These are phyloP conservation scores for Anisognathus igniventris DNA, from an alignment of 2,797 vertebrate species.

Conservation along the genomic window DNA sequence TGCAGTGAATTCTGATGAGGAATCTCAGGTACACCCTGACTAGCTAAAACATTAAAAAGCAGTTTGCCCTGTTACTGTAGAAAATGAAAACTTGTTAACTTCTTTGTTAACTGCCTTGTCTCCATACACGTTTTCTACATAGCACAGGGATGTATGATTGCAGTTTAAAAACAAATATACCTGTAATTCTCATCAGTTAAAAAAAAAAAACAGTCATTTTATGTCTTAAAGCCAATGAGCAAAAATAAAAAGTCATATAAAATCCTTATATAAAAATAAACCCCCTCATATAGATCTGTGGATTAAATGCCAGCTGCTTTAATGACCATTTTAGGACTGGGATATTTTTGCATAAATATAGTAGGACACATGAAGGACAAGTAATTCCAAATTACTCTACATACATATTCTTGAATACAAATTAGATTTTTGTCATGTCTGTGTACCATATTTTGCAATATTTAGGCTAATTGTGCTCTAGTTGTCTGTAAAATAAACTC, in stretches of 20 bases:
- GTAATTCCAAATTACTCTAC: not conserved
- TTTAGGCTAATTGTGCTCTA: not conserved
- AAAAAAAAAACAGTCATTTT: not conserved
- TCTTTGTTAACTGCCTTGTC: not conserved
- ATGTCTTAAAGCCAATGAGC: not conserved
- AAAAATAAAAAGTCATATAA: not conserved
- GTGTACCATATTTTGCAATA: not conserved
- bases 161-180: not conserved
- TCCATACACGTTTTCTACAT: not conserved
- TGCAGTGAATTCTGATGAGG: slow-evolving; percentile 26
- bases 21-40: not conserved
- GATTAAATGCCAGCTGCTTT: not conserved
- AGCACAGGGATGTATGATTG: not conserved
- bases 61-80: not conserved
- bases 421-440: not conserved
- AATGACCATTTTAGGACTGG: not conserved
- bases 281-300: not conserved
- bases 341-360: not conserved
- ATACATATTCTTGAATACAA: not conserved
- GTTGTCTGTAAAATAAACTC: not conserved
- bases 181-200: not conserved
- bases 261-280: not conserved
- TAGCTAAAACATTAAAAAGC: not conserved
- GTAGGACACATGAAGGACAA: not conserved
- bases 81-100: not conserved